Evolutionary conservation across 1,140 invertebrate species (phyloP).

Genomic region (Doryteuthis pealeii): DNA sequence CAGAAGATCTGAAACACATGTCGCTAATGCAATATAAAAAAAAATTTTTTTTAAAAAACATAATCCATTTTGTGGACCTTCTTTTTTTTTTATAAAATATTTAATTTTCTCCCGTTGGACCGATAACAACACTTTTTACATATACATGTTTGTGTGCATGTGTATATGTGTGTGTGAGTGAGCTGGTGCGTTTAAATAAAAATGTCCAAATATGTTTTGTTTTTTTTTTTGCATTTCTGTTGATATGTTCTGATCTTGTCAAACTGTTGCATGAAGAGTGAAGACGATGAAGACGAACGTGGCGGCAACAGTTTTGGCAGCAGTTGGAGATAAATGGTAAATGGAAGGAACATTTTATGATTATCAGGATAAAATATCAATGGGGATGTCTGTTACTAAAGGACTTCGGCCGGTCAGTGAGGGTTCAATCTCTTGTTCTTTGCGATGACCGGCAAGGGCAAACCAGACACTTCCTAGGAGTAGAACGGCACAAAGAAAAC

Average conservation of each 20-base stretch:
- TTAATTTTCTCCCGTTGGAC: no score
- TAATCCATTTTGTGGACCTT: no score
- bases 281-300: not conserved
- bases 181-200: not conserved
- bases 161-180: not conserved
- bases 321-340: not conserved
- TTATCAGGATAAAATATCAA: slow-evolving; percentile 33
- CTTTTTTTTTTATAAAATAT: no score
- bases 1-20: no score
- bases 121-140: no score
- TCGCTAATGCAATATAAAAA: no score
- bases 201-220: not conserved
- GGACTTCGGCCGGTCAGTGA: slow-evolving; percentile 19
- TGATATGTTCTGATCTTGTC: not conserved
- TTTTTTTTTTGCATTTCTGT: not conserved
- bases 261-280: not conserved
- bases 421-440: slow-evolving; percentile 18
- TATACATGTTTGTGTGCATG: not conserved
- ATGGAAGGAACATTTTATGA: not conserved
- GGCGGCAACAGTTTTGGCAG: not conserved
- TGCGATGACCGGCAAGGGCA: slow-evolving; percentile 25
- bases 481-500: slow-evolving; percentile 24
- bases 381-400: slow-evolving; percentile 30
- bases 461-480: slow-evolving; percentile 29
- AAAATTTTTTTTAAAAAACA: no score